Evolutionary conservation across 2,113 vertebrate genomes (phyloP).

Genomic region (Hystrix brachyura): DNA sequence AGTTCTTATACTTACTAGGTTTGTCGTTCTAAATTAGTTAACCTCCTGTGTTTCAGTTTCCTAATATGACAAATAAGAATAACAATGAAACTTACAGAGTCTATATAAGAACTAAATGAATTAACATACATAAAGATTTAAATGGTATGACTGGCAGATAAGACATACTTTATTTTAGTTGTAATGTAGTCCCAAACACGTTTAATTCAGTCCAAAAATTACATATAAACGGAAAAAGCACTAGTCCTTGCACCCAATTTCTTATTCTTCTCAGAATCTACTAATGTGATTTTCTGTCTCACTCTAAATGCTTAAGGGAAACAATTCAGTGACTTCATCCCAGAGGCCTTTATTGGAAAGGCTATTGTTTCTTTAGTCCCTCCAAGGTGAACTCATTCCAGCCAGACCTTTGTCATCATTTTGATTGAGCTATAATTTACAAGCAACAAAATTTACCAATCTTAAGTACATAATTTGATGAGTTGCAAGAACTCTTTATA

Average conservation of each 20-base stretch:
- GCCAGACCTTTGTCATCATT: neutral
- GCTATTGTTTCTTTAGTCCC: neutral
- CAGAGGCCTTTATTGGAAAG: slow-evolving; percentile 17
- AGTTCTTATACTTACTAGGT: neutral
- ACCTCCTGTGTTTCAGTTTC: neutral
- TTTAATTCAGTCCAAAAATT: neutral
- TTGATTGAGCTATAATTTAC: slow-evolving; percentile 41
- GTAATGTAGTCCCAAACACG: neutral
- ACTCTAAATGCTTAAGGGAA: neutral
- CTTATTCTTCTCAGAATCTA: neutral
- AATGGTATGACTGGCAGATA: neutral
- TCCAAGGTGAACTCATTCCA: neutral
- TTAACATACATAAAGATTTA: neutral
- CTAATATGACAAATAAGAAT: neutral
- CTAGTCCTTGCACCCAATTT: neutral
- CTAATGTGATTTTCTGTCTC: neutral
- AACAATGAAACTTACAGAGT: neutral
- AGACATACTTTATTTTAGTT: neutral
- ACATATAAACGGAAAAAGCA: neutral
- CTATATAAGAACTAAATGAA: neutral
- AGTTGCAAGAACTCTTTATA: neutral
- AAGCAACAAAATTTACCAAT: neutral
- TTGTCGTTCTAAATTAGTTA: neutral
- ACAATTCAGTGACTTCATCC: neutral
- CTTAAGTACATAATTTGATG: neutral